A percentile compares a stretch with the other conserved stretches of the same genome.
phyloP scores from a whole-genome alignment of 2,797 vertebrate species.

The Enteromius afrohamiltoni region DNA sequence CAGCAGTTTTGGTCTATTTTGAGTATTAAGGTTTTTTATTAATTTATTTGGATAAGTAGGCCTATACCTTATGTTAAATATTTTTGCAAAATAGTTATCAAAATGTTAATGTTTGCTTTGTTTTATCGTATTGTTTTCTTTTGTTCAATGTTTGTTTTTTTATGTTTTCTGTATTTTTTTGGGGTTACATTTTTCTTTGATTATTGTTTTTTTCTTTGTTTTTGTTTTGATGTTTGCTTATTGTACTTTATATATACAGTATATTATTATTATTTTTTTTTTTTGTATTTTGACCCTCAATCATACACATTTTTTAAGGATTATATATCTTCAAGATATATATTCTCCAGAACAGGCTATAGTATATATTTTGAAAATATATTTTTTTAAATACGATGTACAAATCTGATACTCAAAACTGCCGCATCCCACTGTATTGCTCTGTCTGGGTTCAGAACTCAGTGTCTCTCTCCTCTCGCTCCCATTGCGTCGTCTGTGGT shows the following conservation, averaged over 20 bases:
- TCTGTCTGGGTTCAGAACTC: not conserved
- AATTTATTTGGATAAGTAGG: too few species aligned
- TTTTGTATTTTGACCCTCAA: not conserved
- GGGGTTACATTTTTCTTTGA: too few species aligned
- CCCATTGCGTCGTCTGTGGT: slow-evolving; percentile 15
- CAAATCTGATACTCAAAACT: not conserved
- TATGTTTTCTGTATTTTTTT: too few species aligned
- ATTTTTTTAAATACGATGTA: not conserved
- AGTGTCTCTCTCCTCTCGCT: not conserved
- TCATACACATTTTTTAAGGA: not conserved
- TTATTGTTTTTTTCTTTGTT: too few species aligned
- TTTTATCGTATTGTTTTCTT: too few species aligned
- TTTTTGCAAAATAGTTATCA: too few species aligned
- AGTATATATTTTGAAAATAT: not conserved
- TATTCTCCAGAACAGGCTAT: not conserved
- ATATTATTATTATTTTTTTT: too few species aligned
- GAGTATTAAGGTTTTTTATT: not conserved
- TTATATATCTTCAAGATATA: not conserved
- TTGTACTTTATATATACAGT: too few species aligned
- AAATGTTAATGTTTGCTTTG: not conserved
- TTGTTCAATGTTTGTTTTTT: not conserved
- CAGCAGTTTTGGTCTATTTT: not conserved
- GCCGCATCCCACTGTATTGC: not conserved
- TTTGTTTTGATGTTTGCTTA: not conserved
- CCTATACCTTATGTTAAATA: not conserved